Conservation (phyloP, 2,113 vertebrate genomes). For the Sakesphorus luctuosus region DNA sequence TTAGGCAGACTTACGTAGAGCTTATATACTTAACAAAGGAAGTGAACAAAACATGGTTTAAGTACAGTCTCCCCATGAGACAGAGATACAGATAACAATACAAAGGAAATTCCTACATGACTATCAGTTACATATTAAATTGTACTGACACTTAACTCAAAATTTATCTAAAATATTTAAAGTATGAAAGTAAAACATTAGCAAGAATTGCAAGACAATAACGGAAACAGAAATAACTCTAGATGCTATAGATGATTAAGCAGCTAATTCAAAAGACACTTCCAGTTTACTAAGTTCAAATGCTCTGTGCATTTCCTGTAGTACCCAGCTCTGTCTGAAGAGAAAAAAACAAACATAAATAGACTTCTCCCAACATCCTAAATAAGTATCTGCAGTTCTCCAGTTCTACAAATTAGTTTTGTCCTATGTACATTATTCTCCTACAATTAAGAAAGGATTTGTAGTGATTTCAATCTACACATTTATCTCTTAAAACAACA, state of each 20-base stretch:
- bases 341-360: not conserved
- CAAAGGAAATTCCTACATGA: not conserved
- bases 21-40: not conserved
- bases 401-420: not conserved
- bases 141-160: not conserved
- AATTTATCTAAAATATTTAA: not conserved
- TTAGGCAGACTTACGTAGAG: not conserved
- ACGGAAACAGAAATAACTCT: not conserved
- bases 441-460: not conserved
- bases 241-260: not conserved
- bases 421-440: not conserved
- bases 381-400: not conserved
- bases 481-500: not conserved
- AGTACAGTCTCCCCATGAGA: not conserved
- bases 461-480: not conserved
- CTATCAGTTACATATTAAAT: not conserved
- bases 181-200: not conserved
- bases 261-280: not conserved
- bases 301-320: not conserved
- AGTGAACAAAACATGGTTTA: not conserved
- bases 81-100: not conserved
- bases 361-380: not conserved
- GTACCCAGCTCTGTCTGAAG: not conserved
- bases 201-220: not conserved
- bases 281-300: not conserved